Evolutionary conservation across 2,113 vertebrate genomes (phyloP), one percentile per base, ranked within the genome.

Genomic region (Glaucidium brasilianum): DNA sequence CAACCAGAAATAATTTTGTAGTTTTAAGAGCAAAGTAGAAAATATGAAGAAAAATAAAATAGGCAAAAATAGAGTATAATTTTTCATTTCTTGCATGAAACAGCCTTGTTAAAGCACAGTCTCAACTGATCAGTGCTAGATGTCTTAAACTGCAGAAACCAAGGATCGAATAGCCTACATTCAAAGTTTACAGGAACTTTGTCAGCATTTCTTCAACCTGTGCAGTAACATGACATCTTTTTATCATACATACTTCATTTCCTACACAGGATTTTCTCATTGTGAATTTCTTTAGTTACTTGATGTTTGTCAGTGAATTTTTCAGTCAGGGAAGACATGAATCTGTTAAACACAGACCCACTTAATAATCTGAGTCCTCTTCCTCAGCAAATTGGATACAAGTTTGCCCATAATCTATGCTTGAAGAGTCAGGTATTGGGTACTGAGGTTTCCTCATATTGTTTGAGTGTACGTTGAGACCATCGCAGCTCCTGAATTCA

Each of bases 381-480:
- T 64, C 10, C n/a, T 79, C 45, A 58, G 50, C 3, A 55, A n/a
- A 29, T 2, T 9, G 15, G 10, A 12, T n/a, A 7, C 4, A 43
- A 20, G 1, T 53, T 83, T 73, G 15, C 10, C 64, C 18, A 8
- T 35, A 10, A 20, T 22, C 1, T 4, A 11, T 10, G 14, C 27
- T 52, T 29, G 62, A 21, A 27, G 23, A 35, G 26, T 4, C 45
- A 26, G 18, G 15, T 19, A 3, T 3, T 10, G 74, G 55, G 27
- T 13, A 2, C 5, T 2, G 26, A 39, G 27, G 12, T 39, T 55
- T 86, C 43, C 25, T 50, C 9, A 1, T 8, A 4, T 17, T 49
- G 1, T 23, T 16, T 6, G 27, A 52, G 18, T 2, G 11, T 9
- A 12, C 19, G 50, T 39, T 0, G 2, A 37, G 63, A 13, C 39